Evolutionary conservation across 2,888 invertebrate species (phyloP).

Genomic region (Hecatera dysodea): DNA sequence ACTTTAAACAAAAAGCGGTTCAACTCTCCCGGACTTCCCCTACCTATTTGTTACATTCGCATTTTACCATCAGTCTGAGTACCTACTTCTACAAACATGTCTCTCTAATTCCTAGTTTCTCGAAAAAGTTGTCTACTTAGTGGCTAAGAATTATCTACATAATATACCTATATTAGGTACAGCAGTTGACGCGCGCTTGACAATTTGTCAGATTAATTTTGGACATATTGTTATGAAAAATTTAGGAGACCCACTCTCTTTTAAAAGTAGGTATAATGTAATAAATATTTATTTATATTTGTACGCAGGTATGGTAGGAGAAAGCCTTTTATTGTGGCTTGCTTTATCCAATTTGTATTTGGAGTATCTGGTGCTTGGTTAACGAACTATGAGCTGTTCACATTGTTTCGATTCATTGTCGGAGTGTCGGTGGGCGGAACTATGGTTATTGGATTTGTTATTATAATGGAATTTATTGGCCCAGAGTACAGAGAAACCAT

Average conservation of each 20-base stretch:
- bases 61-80: background rate
- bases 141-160: too few relatives aligned
- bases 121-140: background rate
- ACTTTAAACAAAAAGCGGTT: too few relatives aligned
- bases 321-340: constrained; percentile 92
- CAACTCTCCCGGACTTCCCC: too few relatives aligned
- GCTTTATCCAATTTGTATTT: constrained; percentile 92
- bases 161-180: too few relatives aligned
- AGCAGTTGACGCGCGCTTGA: too few relatives aligned
- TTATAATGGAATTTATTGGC: constrained; percentile 93
- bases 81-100: background rate
- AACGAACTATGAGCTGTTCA: constrained; percentile 91
- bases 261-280: background rate
- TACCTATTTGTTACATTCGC: background rate
- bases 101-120: background rate
- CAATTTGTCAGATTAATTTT: too few relatives aligned
- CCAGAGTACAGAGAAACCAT: constrained; percentile 88
- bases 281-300: background rate
- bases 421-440: constrained; percentile 95
- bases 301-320: constrained; percentile 93
- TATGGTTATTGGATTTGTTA: constrained; percentile 92
- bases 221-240: background rate
- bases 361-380: constrained; percentile 93
- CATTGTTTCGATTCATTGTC: constrained; percentile 92
- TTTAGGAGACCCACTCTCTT: background rate